Evolutionary conservation across 2,888 invertebrate species (phyloP).

Genomic region (Pristionchus maxplancki): DNA sequence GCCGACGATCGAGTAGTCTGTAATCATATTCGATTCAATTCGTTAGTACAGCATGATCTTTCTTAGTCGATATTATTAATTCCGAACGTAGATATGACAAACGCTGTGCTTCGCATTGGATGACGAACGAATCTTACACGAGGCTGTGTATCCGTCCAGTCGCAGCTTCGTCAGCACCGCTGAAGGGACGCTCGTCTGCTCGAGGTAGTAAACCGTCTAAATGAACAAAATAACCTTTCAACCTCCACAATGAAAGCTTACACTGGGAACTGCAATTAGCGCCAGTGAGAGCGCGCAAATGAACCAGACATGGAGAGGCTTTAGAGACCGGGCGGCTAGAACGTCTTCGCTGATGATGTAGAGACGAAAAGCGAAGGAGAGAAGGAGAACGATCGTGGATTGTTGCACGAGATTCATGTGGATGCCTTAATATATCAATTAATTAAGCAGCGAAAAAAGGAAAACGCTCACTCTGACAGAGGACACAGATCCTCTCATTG

Average conservation of each 20-base stretch:
- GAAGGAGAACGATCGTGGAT: neutral
- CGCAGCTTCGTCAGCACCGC: neutral
- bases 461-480: neutral
- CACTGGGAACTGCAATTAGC: neutral
- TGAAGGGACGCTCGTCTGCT: neutral
- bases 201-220: neutral
- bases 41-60: no score
- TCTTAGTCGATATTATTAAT: no score
- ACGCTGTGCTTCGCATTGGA: no score
- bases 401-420: neutral
- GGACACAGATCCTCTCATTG: neutral
- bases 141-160: neutral
- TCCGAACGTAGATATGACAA: no score
- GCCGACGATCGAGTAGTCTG: neutral
- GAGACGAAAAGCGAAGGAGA: neutral
- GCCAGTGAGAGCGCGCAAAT: neutral
- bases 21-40: no score
- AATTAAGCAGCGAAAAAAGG: no score
- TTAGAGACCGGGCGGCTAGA: neutral
- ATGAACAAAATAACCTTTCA: no score
- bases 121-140: neutral
- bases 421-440: neutral
- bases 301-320: neutral
- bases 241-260: no score
- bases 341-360: neutral